These are phyloP conservation scores for Equus quagga DNA, from an alignment of 2,113 vertebrate genomes.

Conservation along the genomic window DNA sequence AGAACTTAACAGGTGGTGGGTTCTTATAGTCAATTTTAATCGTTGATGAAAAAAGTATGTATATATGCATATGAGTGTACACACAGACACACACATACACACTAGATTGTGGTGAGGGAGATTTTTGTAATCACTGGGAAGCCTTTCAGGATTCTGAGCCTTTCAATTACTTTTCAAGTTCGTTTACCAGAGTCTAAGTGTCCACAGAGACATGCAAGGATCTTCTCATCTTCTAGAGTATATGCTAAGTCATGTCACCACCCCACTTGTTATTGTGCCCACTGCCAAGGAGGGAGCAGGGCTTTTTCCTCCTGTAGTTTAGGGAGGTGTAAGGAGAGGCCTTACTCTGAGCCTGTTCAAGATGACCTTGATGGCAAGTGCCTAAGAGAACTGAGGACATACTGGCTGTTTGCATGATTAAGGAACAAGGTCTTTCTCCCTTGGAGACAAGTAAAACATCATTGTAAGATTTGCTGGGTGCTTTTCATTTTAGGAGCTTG, in stretches of 20 bases:
- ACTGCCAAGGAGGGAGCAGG: constrained; percentile 61
- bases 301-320: neutral
- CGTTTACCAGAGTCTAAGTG: neutral
- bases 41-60: neutral
- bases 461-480: constrained; percentile 74
- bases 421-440: constrained; percentile 45
- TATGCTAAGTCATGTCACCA: neutral
- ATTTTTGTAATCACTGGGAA: constrained; percentile 71
- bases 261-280: neutral
- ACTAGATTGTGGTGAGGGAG: neutral
- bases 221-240: neutral
- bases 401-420: constrained; percentile 66
- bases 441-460: constrained; percentile 67
- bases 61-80: accelerated
- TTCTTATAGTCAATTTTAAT: constrained; percentile 78
- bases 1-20: constrained; percentile 65
- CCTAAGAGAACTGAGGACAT: constrained; percentile 63
- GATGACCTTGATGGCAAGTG: constrained; percentile 66
- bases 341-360: neutral
- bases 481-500: constrained; percentile 78
- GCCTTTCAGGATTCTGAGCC: neutral
- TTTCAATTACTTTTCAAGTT: constrained; percentile 65
- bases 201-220: neutral
- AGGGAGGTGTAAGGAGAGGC: neutral
- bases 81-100: no score